phyloP scores from a whole-genome alignment of 2,888 invertebrate species.

The Harmothoe impar region DNA sequence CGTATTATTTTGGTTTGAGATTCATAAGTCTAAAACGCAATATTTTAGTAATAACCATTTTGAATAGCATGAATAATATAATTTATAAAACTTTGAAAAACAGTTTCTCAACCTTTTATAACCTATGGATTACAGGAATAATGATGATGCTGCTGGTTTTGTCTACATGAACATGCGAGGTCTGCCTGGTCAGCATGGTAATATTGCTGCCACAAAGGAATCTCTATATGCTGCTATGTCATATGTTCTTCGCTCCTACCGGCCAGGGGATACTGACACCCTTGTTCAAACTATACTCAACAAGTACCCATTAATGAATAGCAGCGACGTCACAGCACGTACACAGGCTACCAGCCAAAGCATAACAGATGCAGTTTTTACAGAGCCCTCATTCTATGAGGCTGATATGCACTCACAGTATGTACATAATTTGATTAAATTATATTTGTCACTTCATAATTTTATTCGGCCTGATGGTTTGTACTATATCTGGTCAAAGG shows the following conservation, averaged over 20 bases:
- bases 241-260: background rate
- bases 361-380: conserved; percentile 23
- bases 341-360: background rate
- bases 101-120: no score
- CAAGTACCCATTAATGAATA: conserved; percentile 4
- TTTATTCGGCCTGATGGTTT: no score
- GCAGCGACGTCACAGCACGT: background rate
- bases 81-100: no score
- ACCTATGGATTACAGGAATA: background rate
- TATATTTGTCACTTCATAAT: background rate
- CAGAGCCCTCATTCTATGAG: background rate
- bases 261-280: background rate
- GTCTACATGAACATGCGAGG: conserved; percentile 53
- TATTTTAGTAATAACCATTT: no score
- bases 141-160: conserved; percentile 56
- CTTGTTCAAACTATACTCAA: background rate
- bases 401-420: conserved; percentile 34
- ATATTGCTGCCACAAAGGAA: conserved; percentile 6
- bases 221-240: background rate
- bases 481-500: background rate
- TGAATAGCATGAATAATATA: no score
- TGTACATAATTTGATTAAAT: background rate
- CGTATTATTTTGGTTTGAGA: no score
- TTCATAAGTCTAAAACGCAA: no score
- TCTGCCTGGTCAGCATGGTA: conserved; percentile 30